phyloP scores from a whole-genome alignment of 2,888 invertebrate genomes.

The Rapana venosa region DNA sequence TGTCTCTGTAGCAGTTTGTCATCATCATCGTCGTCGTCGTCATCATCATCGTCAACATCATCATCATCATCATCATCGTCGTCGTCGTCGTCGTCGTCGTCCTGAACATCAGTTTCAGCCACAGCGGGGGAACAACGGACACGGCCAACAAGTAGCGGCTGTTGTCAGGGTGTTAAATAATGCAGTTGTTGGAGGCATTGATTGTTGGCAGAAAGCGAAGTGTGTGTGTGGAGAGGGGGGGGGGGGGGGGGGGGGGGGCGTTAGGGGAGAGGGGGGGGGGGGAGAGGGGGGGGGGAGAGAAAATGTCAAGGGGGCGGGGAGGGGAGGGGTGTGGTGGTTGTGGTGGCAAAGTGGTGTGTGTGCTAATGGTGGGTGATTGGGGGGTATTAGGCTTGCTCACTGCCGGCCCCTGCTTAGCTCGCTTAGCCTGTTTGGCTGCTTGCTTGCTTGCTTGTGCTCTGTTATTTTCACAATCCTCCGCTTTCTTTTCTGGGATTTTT shows the following conservation, averaged over 20 bases:
- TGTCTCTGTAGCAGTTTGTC: background rate
- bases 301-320: background rate
- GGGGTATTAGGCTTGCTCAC: slow-evolving; percentile 21
- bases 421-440: background rate
- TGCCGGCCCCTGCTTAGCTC: background rate
- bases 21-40: background rate
- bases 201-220: slow-evolving; percentile 10
- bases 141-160: background rate
- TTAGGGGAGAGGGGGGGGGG: background rate
- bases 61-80: background rate
- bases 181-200: slow-evolving; percentile 16
- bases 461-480: background rate
- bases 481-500: background rate
- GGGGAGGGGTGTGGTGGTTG: too few relatives aligned
- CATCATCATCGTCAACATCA: background rate
- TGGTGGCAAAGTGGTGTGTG: slow-evolving; percentile 1
- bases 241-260: background rate
- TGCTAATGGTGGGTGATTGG: slow-evolving; percentile 26
- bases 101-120: too few relatives aligned
- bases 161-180: slow-evolving; percentile 11
- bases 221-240: background rate
- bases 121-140: too few relatives aligned
- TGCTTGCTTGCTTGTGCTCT: too few relatives aligned
- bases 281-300: background rate
- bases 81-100: too few relatives aligned